phyloP scores from a whole-genome alignment of 2,113 vertebrate species.

The Dromas ardeola region DNA sequence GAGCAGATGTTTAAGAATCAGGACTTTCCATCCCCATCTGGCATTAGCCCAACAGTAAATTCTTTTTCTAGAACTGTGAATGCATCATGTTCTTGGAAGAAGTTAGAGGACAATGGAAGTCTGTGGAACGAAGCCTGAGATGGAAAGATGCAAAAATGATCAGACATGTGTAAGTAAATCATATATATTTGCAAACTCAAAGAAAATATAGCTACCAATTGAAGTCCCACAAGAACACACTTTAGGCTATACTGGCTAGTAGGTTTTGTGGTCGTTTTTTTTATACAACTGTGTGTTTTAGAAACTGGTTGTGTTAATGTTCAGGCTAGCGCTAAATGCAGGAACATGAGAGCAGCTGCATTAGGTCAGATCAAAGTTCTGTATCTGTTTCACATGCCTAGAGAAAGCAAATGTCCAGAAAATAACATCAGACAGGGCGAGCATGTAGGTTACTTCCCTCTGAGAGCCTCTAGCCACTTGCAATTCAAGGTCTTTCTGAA shows the following conservation, averaged over 20 bases:
- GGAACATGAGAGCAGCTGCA: background rate
- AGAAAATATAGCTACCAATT: background rate
- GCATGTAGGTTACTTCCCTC: background rate
- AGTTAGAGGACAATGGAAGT: background rate
- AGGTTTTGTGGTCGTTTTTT: background rate
- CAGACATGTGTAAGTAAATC: background rate
- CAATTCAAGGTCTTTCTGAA: background rate
- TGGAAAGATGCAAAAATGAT: background rate
- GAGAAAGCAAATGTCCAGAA: background rate
- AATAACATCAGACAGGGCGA: background rate
- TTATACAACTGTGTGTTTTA: background rate
- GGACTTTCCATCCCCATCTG: background rate
- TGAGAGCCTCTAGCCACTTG: background rate
- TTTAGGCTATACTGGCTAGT: background rate
- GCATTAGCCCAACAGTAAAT: constrained; percentile 30
- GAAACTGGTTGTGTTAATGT: background rate
- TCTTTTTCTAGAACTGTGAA: constrained; percentile 14
- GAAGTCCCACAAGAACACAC: background rate
- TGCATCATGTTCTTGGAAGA: background rate
- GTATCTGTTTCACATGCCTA: background rate
- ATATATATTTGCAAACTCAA: background rate
- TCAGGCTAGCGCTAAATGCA: background rate
- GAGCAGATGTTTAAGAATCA: constrained; percentile 3
- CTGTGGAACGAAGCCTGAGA: background rate
- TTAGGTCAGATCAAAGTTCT: background rate